phyloP scores from a whole-genome alignment of 2,797 vertebrate species.

The Oreochromis mossambicus region DNA sequence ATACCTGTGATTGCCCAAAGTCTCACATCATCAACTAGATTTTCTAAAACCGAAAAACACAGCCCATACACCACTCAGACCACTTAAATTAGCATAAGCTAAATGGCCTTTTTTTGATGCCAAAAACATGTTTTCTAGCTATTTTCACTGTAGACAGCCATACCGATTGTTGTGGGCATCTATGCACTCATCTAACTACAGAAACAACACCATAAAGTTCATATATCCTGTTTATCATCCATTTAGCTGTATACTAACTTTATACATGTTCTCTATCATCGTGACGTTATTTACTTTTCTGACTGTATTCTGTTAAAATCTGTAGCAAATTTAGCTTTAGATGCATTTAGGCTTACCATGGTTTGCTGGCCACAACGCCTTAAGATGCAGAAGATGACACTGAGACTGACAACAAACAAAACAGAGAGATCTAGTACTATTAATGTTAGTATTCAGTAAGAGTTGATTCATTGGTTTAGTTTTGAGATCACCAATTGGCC shows the following conservation, averaged over 20 bases:
- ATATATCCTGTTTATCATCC: background rate
- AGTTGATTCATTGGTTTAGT: background rate
- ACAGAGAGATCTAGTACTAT: background rate
- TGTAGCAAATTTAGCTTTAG: background rate
- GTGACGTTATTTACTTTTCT: constrained; percentile 25
- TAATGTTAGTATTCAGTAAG: background rate
- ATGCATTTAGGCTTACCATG: background rate
- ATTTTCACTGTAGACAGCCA: background rate
- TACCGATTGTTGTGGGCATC: background rate
- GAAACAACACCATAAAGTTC: background rate
- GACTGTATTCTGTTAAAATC: constrained; percentile 19
- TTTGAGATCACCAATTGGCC: background rate
- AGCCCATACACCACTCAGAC: background rate
- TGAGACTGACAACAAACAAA: background rate
- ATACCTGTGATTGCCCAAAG: background rate
- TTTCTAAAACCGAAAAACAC: background rate
- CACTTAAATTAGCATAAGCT: background rate
- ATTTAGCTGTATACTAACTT: background rate
- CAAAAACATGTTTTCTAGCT: background rate
- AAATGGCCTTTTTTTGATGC: background rate
- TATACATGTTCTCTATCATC: background rate
- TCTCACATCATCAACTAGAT: background rate
- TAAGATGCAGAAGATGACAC: background rate
- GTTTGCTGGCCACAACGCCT: constrained; percentile 11
- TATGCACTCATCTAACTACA: background rate